Conservation (phyloP, 2,797 vertebrate genomes). For the Pseudochirops corinnae region DNA sequence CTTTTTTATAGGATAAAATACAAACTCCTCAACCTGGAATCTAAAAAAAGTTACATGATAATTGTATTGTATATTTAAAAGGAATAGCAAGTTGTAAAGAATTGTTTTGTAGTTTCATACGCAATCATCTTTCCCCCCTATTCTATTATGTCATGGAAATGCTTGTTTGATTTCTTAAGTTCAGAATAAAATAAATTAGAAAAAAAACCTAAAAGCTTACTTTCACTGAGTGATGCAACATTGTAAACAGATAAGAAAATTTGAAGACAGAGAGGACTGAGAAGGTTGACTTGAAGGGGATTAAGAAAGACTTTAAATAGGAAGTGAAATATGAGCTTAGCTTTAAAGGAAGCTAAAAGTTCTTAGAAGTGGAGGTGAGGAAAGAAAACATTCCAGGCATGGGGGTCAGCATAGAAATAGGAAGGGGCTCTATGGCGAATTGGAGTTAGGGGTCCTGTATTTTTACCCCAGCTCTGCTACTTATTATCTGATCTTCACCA, state of each 20-base stretch:
- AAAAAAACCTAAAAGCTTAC: not conserved
- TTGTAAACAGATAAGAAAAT: not conserved
- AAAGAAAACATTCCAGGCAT: not conserved
- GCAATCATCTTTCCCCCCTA: no score
- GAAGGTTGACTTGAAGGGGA: not conserved
- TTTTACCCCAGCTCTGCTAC: not conserved
- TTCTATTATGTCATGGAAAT: not conserved
- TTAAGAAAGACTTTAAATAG: not conserved
- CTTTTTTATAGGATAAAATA: not conserved
- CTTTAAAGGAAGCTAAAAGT: slow-evolving; percentile 3
- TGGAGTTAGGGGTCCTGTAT: not conserved
- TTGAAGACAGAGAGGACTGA: not conserved
- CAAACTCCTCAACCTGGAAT: not conserved
- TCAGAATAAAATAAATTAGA: not conserved
- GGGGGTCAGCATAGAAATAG: not conserved
- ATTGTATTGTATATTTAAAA: not conserved
- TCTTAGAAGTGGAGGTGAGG: not conserved
- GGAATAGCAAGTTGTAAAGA: not conserved
- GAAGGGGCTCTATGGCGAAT: not conserved
- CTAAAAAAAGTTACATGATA: not conserved
- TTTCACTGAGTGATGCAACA: not conserved
- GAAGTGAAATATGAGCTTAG: not conserved
- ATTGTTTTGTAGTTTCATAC: not conserved
- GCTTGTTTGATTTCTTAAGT: not conserved
- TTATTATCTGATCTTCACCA: not conserved